Base-by-base conservation (phyloP, 2,113 vertebrate species). In the Bombycilla garrulus region DNA sequence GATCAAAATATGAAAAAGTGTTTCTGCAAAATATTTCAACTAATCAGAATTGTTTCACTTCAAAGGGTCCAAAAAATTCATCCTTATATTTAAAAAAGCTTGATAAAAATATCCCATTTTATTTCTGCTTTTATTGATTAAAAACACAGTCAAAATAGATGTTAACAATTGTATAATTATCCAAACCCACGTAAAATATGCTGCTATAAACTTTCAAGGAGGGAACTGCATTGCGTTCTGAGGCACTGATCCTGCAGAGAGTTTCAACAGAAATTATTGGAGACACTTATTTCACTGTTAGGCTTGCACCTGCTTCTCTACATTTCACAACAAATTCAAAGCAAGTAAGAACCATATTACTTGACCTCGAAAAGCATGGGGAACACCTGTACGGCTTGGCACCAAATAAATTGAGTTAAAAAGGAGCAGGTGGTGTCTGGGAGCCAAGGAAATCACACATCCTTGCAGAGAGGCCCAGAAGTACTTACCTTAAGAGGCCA, bases 1-100 rank as follows among this genome's bases (percentile, higher is more conserved):
- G 31, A 88, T 78, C 31, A 83, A 88, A 94, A 66, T 45, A 90
- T 11, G 28, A 42, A 91, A 53, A 72, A 88, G 15, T 2, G 26
- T 53, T 90, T 81, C 74, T 93, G 64, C 24, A 86, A 81, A 95
- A 58, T 81, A 95, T 84, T 91, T 88, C n/a, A 70, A 35, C 26
- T 28, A 94, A 18, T 10, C 18, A 62, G 69, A 92, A 33, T 22
- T 80, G 38, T 29, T 93, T 78, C 29, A 51, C 44, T 86, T 86
- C 50, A 86, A 88, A 66, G 18, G 20, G 17, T 36, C 25, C 78
- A 35, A 81, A 74, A 85, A 58, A 72, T 4, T 14, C 3, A 10
- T 42, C 40, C 9, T 76, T 53, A 38, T 6, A 53, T 24, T 15
- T 1, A n/a, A 66, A 51, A 23, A 47, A 3, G 2, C 8, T 67